phyloP scores from a whole-genome alignment of 2,113 vertebrate genomes.

The Aegypius monachus region DNA sequence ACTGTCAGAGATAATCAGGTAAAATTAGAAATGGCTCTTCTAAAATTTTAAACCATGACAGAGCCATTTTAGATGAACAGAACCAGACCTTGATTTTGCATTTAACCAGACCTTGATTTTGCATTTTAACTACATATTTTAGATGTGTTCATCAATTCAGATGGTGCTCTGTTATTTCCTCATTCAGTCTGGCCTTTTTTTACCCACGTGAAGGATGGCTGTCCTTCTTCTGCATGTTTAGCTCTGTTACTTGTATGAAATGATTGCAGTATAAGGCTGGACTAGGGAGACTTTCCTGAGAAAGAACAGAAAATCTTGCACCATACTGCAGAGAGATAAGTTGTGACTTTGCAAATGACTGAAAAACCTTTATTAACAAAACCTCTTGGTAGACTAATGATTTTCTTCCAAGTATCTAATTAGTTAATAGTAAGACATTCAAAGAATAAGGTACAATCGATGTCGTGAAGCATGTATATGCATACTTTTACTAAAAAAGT shows the following conservation, averaged over 20 bases:
- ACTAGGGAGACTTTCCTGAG: not conserved
- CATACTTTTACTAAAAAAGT: not conserved
- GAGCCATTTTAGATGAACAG: not conserved
- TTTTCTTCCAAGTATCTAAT: not conserved
- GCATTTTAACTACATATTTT: not conserved
- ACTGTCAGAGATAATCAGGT: not conserved
- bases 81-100: not conserved
- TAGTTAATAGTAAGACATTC: not conserved
- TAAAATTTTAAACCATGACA: not conserved
- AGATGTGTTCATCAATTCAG: not conserved
- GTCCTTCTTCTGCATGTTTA: not conserved
- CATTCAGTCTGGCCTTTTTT: not conserved
- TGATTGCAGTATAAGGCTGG: not conserved
- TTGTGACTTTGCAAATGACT: not conserved
- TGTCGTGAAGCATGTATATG: not conserved
- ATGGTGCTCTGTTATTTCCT: not conserved
- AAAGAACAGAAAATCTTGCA: not conserved
- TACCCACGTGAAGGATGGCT: rapidly evolving
- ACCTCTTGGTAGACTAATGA: not conserved
- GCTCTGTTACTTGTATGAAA: not conserved
- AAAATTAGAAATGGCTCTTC: not conserved
- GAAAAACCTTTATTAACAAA: not conserved
- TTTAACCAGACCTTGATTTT: not conserved
- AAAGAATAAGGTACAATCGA: not conserved
- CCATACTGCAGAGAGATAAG: not conserved